These are phyloP conservation scores for Eupsittula cactorum DNA, from an alignment of 2,113 vertebrate species.

Conservation along the genomic window DNA sequence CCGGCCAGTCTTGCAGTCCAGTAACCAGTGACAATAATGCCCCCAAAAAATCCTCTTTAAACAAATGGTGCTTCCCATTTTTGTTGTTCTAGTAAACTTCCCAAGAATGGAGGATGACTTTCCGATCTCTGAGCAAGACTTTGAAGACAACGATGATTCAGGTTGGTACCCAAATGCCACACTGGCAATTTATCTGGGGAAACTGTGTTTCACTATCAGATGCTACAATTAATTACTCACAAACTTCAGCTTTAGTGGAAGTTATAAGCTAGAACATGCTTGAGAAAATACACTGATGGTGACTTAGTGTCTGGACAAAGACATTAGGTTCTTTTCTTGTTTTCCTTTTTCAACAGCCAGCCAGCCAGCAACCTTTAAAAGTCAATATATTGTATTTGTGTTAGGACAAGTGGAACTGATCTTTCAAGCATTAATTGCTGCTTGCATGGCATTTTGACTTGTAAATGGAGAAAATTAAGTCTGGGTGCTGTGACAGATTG, in stretches of 20 bases:
- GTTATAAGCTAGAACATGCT: neutral
- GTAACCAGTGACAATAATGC: neutral
- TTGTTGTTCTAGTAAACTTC: conserved; percentile 76
- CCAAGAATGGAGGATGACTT: conserved; percentile 65
- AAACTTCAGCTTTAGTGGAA: neutral
- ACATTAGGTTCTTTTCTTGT: neutral
- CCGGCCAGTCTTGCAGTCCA: neutral
- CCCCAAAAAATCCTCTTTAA: neutral
- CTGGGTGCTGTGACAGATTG: neutral
- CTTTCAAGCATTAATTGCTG: conserved; percentile 45
- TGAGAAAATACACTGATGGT: neutral
- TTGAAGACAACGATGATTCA: conserved; percentile 68
- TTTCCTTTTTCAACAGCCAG: conserved; percentile 20
- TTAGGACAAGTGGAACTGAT: conserved; percentile 49
- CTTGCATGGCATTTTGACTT: conserved; percentile 38
- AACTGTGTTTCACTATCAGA: neutral
- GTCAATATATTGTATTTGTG: conserved; percentile 55
- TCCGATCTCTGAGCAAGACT: conserved; percentile 68
- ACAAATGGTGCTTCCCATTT: conserved; percentile 27
- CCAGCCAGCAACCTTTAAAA: conserved; percentile 2
- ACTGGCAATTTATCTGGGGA: neutral
- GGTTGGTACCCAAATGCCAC: conserved; percentile 64
- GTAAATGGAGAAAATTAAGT: conserved; percentile 47
- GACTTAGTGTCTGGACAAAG: neutral
- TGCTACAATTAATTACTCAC: neutral